phyloP scores from a whole-genome alignment of 2,797 vertebrate species.

The Enteromius mattozi region DNA sequence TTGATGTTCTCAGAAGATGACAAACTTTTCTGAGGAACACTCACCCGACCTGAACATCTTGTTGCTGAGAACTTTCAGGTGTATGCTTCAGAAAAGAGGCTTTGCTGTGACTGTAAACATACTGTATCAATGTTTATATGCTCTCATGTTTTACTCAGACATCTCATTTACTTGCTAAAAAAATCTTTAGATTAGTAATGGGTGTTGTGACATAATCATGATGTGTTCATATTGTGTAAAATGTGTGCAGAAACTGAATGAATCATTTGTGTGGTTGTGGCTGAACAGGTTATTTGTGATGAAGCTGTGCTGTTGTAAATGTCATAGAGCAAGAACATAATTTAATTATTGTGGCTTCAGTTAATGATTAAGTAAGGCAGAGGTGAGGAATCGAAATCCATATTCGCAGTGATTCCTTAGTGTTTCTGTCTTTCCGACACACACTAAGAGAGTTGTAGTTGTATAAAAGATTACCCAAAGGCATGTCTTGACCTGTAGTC shows the following conservation, averaged over 20 bases:
- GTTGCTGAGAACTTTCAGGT: background rate
- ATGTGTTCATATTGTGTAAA: background rate
- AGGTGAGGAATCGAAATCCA: background rate
- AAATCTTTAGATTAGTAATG: background rate
- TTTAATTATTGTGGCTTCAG: background rate
- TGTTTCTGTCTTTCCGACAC: background rate
- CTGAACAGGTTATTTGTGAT: constrained; percentile 23
- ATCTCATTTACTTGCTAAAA: background rate
- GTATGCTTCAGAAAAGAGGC: background rate
- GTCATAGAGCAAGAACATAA: background rate
- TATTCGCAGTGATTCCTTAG: background rate
- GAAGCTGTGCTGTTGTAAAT: background rate
- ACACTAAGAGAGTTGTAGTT: background rate
- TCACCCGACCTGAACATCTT: constrained; percentile 16
- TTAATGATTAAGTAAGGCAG: constrained; percentile 2
- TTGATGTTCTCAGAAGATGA: background rate
- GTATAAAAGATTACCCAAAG: background rate
- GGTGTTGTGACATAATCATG: background rate
- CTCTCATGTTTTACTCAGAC: background rate
- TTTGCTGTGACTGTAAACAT: background rate
- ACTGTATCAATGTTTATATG: background rate
- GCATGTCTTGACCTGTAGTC: constrained; percentile 45
- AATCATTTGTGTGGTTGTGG: background rate
- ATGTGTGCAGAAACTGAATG: background rate
- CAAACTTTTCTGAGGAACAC: background rate